phyloP scores from a whole-genome alignment of 2,888 invertebrate species.

The Entomobrya proxima region DNA sequence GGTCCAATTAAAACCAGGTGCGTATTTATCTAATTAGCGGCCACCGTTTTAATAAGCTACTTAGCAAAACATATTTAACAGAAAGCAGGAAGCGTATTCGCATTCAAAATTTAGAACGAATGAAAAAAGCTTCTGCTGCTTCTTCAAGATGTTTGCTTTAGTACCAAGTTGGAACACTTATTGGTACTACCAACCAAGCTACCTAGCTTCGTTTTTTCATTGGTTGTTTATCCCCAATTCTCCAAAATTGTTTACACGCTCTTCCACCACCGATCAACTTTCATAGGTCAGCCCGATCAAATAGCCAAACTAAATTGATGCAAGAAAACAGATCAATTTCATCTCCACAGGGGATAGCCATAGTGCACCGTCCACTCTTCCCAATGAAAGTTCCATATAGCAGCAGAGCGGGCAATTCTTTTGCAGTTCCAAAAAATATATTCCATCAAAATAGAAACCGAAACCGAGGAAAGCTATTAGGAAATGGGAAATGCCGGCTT shows the following conservation, averaged over 20 bases:
- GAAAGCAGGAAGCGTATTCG: too few relatives aligned
- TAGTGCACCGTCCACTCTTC: background rate
- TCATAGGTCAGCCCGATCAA: conserved; percentile 10
- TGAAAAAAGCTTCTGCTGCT: too few relatives aligned
- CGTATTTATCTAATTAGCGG: conserved; percentile 51
- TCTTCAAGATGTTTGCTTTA: too few relatives aligned
- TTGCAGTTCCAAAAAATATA: background rate
- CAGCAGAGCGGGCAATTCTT: background rate
- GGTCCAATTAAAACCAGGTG: conserved; percentile 43
- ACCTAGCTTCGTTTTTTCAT: too few relatives aligned
- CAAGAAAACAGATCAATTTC: conserved; percentile 67
- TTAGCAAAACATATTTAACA: conserved; percentile 27
- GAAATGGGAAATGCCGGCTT: background rate
- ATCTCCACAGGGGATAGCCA: conserved; percentile 55
- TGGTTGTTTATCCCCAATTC: background rate
- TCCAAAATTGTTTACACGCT: conserved; percentile 20
- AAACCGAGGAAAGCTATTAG: conserved; percentile 20
- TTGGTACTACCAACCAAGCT: too few relatives aligned
- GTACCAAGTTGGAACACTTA: too few relatives aligned
- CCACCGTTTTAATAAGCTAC: conserved; percentile 44
- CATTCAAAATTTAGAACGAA: too few relatives aligned
- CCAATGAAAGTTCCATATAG: background rate
- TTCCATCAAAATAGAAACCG: background rate
- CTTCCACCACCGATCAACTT: background rate
- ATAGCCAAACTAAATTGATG: conserved; percentile 60